phyloP scores from a whole-genome alignment of 1,140 invertebrate species.

The Belonocnema kinseyi region DNA sequence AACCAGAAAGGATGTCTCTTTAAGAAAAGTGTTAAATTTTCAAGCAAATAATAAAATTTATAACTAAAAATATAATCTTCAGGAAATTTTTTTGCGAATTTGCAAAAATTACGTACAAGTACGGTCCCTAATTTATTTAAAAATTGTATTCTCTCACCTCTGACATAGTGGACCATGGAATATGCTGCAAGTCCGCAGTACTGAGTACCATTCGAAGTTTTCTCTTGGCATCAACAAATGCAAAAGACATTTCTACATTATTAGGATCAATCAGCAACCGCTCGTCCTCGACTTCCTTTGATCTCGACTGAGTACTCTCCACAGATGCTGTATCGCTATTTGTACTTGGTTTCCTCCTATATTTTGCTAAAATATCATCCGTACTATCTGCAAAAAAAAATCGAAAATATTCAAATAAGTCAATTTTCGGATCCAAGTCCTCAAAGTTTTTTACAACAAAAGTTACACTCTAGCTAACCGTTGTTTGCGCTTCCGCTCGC shows the following conservation, averaged over 20 bases:
- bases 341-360: slow-evolving; percentile 87
- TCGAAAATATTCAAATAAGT: slow-evolving; percentile 13
- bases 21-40: too few relatives aligned
- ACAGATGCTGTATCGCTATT: slow-evolving; percentile 76
- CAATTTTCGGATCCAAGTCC: slow-evolving; percentile 23
- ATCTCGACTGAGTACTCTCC: slow-evolving; percentile 69
- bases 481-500: slow-evolving; percentile 59
- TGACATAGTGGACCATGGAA: slow-evolving; percentile 68
- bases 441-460: neutral
- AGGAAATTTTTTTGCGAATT: too few relatives aligned
- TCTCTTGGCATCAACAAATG: slow-evolving; percentile 92
- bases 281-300: slow-evolving; percentile 75
- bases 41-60: too few relatives aligned
- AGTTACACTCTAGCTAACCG: slow-evolving; percentile 48
- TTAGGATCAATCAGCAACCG: slow-evolving; percentile 79
- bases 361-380: slow-evolving; percentile 97
- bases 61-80: too few relatives aligned
- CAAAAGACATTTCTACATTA: slow-evolving; percentile 79
- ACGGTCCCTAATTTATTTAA: neutral
- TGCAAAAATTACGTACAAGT: too few relatives aligned
- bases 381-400: slow-evolving; percentile 79
- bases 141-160: slow-evolving; percentile 54
- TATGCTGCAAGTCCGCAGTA: slow-evolving; percentile 83
- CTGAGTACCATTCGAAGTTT: slow-evolving; percentile 95
- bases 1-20: too few relatives aligned